phyloP scores from a whole-genome alignment of 2,888 invertebrate genomes.

The Eristalis pertinax region DNA sequence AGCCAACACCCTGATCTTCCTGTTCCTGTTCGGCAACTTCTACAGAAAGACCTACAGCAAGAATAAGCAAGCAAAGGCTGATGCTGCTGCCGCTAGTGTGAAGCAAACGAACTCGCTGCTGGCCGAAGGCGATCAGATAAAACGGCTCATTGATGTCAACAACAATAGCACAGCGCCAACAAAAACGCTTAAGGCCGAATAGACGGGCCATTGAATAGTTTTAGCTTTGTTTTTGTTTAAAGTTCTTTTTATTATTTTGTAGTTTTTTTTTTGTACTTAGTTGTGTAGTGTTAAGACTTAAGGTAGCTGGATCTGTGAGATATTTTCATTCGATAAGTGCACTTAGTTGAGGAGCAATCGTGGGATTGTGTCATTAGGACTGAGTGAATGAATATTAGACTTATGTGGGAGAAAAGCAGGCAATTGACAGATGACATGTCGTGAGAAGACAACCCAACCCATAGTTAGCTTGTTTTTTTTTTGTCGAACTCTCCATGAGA shows the following conservation, averaged over 20 bases:
- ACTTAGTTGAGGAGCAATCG: slow-evolving; percentile 17
- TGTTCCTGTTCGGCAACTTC: slow-evolving; percentile 84
- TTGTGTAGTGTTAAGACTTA: not conserved
- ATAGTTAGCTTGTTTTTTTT: slow-evolving; percentile 13
- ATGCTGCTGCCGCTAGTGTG: slow-evolving; percentile 72
- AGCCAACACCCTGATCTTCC: slow-evolving; percentile 83
- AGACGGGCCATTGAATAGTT: slow-evolving; percentile 40
- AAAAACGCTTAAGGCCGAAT: slow-evolving; percentile 77
- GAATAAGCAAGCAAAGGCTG: slow-evolving; percentile 74
- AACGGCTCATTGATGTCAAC: slow-evolving; percentile 79
- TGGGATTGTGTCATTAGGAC: slow-evolving; percentile 49
- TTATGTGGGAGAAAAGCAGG: not conserved
- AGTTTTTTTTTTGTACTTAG: slow-evolving; percentile 17
- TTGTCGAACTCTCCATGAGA: slow-evolving; percentile 65
- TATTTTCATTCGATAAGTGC: slow-evolving; percentile 30
- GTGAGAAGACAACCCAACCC: slow-evolving; percentile 1
- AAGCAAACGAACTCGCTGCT: slow-evolving; percentile 76
- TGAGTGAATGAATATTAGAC: slow-evolving; percentile 43
- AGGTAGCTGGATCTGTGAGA: slow-evolving; percentile 1
- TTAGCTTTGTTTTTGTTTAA: slow-evolving; percentile 10
- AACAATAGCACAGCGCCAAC: slow-evolving; percentile 75
- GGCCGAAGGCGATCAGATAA: slow-evolving; percentile 77
- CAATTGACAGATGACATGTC: not conserved
- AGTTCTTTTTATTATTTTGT: slow-evolving; percentile 29
- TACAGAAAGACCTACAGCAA: slow-evolving; percentile 83